These are phyloP conservation scores for Octomys mimax DNA, from an alignment of 2,797 vertebrate genomes.

Conservation along the genomic window DNA sequence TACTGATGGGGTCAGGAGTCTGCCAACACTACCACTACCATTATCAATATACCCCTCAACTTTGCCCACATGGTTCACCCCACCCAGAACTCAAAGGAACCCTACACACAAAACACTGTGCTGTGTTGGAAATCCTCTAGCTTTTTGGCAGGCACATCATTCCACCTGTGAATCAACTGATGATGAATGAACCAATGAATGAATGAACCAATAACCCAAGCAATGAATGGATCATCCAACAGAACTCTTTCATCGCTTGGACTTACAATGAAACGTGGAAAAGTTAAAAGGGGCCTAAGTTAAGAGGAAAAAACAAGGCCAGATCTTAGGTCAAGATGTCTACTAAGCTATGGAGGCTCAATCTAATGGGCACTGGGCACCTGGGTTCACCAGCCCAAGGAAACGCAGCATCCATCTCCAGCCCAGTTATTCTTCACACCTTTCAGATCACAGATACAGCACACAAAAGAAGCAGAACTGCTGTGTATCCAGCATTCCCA, in stretches of 20 bases:
- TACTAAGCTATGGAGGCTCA: background rate
- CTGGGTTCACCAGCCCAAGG: background rate
- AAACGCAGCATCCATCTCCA: background rate
- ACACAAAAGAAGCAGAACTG: background rate
- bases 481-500: background rate
- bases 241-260: constrained; percentile 8
- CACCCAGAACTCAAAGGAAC: background rate
- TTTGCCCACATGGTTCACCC: background rate
- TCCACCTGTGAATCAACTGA: background rate
- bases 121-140: background rate
- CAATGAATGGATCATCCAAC: constrained; percentile 27
- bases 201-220: background rate
- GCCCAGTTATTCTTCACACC: background rate
- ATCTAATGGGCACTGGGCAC: background rate
- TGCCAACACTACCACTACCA: background rate
- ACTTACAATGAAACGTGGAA: background rate
- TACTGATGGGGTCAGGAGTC: background rate
- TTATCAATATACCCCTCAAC: background rate
- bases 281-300: background rate
- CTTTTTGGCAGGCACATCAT: background rate
- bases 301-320: background rate
- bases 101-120: background rate
- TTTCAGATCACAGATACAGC: background rate
- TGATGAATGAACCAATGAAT: background rate
- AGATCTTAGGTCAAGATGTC: background rate